Conservation (phyloP, 2,888 invertebrate genomes). For the Theodoxus fluviatilis region DNA sequence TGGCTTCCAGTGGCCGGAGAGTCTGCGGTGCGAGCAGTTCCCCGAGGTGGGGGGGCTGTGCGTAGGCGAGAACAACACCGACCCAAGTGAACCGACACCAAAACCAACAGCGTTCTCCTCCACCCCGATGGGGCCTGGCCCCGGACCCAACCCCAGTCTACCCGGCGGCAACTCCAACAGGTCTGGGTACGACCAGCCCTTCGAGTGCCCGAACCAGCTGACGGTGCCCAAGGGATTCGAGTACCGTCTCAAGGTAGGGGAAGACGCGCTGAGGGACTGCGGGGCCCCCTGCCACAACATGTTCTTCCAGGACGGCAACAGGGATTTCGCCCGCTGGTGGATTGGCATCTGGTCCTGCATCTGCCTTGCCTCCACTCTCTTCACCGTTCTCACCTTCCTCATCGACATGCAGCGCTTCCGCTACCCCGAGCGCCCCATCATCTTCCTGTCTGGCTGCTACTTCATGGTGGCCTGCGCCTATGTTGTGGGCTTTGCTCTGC, state of each 20-base stretch:
- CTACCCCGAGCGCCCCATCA: conserved; percentile 97
- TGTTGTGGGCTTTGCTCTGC: conserved; percentile 70
- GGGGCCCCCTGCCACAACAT: conserved; percentile 85
- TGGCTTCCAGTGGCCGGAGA: conserved; percentile 88
- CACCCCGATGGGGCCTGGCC: neutral
- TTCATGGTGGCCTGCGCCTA: conserved; percentile 92
- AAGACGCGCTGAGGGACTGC: conserved; percentile 62
- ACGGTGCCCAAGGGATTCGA: conserved; percentile 80
- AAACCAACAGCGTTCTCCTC: conserved; percentile 33
- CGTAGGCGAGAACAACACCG: conserved; percentile 67
- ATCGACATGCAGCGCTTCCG: conserved; percentile 94
- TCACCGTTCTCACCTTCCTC: conserved; percentile 81
- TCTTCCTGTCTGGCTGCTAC: conserved; percentile 95
- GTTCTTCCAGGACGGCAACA: conserved; percentile 84
- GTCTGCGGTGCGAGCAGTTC: conserved; percentile 85
- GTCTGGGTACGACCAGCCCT: conserved; percentile 73
- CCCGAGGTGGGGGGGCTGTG: conserved; percentile 74
- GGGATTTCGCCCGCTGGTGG: conserved; percentile 86
- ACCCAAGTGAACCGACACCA: conserved; percentile 40
- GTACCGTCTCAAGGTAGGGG: conserved; percentile 77
- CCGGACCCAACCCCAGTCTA: too few relatives aligned
- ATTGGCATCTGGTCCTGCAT: conserved; percentile 91
- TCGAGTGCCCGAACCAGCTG: conserved; percentile 87
- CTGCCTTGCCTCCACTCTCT: conserved; percentile 88
- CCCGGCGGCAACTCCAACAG: too few relatives aligned